A percentile compares a stretch with the other conserved stretches of the same genome.
phyloP scores from a whole-genome alignment of 1,140 invertebrate genomes.

The Diuraphis noxia region DNA sequence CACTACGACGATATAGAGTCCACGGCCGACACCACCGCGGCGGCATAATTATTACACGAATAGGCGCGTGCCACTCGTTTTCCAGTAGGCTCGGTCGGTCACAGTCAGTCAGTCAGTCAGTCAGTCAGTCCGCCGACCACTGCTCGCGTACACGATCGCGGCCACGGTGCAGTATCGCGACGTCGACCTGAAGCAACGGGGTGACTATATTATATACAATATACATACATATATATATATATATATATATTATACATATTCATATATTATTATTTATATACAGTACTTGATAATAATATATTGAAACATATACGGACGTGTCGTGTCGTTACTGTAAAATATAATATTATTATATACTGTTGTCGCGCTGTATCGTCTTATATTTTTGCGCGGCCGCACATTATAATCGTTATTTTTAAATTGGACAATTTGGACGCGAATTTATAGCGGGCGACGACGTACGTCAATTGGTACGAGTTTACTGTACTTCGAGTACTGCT shows the following conservation, averaged over 20 bases:
- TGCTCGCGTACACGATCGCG: not conserved
- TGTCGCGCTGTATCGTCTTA: not conserved
- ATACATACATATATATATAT: not conserved
- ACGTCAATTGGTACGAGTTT: not conserved
- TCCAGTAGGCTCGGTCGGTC: not conserved
- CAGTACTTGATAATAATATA: not conserved
- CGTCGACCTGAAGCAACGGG: not conserved
- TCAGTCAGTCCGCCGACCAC: constrained; percentile 1
- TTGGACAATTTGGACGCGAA: not conserved
- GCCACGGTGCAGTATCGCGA: not conserved
- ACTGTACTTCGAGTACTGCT: no score
- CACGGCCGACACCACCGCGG: not conserved
- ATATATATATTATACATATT: not conserved
- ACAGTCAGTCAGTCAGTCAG: not conserved
- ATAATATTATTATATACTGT: not conserved
- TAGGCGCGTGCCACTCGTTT: constrained; percentile 3
- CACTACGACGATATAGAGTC: not conserved
- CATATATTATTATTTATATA: not conserved
- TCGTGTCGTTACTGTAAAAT: not conserved
- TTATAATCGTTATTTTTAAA: constrained; percentile 12
- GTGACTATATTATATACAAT: not conserved
- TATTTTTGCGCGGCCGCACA: not conserved
- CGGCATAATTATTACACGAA: not conserved
- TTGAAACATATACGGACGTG: not conserved
- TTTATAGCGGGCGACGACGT: not conserved